Percentiles rank a stretch among this genome's conserved stretches.
phyloP scores from a whole-genome alignment of 1,140 invertebrate species.

The Trichoplusia ni region DNA sequence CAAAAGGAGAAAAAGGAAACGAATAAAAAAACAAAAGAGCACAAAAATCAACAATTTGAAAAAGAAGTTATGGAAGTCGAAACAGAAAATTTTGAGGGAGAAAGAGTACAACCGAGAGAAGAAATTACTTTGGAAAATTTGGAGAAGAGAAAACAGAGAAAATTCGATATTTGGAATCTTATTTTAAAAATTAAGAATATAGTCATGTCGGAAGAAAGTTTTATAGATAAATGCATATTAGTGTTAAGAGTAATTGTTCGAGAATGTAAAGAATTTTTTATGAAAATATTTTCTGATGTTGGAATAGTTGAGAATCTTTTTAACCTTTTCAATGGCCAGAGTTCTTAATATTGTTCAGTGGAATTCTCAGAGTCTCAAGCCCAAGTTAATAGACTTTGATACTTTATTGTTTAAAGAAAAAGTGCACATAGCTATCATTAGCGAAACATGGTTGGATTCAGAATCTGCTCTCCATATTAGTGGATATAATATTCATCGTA shows the following conservation, averaged over 20 bases:
- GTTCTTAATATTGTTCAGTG: constrained; percentile 18
- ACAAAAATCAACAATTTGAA: too few species aligned
- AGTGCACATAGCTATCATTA: not conserved
- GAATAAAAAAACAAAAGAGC: too few species aligned
- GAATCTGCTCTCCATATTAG: not conserved
- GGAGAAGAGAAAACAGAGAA: not conserved
- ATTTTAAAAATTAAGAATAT: not conserved
- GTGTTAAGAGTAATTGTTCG: constrained; percentile 1
- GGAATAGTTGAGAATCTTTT: not conserved
- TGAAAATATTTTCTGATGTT: not conserved
- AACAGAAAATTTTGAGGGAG: too few species aligned
- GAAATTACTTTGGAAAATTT: not conserved
- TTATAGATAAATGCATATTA: not conserved
- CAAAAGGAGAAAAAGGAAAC: too few species aligned
- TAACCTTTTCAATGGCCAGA: not conserved
- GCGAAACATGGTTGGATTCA: constrained; percentile 8
- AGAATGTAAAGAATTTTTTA: not conserved
- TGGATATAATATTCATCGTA: constrained; percentile 9
- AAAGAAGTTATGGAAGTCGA: too few species aligned
- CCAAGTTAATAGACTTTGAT: constrained; percentile 1
- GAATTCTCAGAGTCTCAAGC: constrained; percentile 12
- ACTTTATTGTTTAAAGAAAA: not conserved
- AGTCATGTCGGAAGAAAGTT: not conserved
- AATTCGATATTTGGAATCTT: not conserved
- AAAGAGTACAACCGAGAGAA: too few species aligned